A percentile compares a stretch with the other conserved stretches of the same genome.
phyloP scores from a whole-genome alignment of 2,113 vertebrate genomes.

The Turdus rufiventris region DNA sequence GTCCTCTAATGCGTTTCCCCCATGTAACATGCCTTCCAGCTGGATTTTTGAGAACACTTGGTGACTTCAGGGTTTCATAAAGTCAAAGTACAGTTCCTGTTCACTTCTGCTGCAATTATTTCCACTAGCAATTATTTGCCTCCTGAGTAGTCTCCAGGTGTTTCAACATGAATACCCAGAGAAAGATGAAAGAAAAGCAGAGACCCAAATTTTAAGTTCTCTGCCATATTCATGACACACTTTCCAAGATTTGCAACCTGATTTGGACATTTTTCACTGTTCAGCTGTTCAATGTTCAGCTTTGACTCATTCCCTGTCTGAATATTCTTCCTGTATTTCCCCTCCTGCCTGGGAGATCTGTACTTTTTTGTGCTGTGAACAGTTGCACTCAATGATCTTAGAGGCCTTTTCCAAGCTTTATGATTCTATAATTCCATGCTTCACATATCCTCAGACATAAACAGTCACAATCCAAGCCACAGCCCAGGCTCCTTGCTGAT shows the following conservation, averaged over 20 bases:
- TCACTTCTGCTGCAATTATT: neutral
- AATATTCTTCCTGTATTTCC: neutral
- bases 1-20: neutral
- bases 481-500: fast-evolving
- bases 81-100: neutral
- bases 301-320: neutral
- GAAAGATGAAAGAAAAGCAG: neutral
- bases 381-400: neutral
- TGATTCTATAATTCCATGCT: neutral
- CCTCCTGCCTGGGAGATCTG: neutral
- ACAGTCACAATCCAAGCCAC: neutral
- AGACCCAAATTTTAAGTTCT: neutral
- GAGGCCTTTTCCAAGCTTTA: neutral
- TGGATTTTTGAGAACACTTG: neutral
- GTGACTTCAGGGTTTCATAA: neutral
- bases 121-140: neutral
- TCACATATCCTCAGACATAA: neutral
- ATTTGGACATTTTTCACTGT: neutral
- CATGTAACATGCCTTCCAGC: neutral
- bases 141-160: neutral
- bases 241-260: neutral
- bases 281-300: neutral
- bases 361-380: neutral
- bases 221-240: neutral
- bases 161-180: neutral